Percentiles rank a stretch among this genome's conserved stretches.
These are phyloP conservation scores for Drosophila basisetae DNA, from an alignment of 2,888 invertebrate species.

Conservation along the genomic window DNA sequence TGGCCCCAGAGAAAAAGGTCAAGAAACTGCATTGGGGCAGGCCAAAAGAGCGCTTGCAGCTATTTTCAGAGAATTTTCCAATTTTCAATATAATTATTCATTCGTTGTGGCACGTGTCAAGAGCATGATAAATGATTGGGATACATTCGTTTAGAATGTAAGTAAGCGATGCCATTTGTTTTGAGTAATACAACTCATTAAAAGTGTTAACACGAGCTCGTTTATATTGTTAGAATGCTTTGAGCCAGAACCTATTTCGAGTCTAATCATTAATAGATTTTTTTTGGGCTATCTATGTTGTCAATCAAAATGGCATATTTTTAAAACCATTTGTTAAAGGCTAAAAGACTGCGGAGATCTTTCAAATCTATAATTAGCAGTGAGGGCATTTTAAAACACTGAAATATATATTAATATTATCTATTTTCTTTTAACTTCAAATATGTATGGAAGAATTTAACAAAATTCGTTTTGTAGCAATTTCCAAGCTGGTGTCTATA, in stretches of 20 bases:
- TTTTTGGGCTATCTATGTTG: not conserved
- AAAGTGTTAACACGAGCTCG: conserved; percentile 3
- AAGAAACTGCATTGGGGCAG: conserved; percentile 51
- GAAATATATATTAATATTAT: not conserved
- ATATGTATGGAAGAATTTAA: not conserved
- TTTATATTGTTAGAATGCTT: not conserved
- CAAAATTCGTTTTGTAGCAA: not conserved
- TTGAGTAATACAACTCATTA: not conserved
- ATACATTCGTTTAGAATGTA: conserved; percentile 1
- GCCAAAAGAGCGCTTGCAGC: conserved; percentile 13
- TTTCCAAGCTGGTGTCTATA: not conserved
- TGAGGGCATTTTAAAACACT: not conserved
- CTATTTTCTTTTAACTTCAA: not conserved
- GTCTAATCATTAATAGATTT: not conserved
- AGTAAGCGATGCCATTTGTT: not conserved
- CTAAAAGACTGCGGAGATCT: not conserved
- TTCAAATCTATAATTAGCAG: not conserved
- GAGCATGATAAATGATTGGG: conserved; percentile 48
- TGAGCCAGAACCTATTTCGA: not conserved
- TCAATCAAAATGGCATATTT: not conserved
- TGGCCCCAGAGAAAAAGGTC: conserved; percentile 39
- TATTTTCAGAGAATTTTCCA: conserved; percentile 13
- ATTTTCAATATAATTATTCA: conserved; percentile 16
- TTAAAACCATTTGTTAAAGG: not conserved
- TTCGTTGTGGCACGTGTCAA: conserved; percentile 21